Percentiles rank a stretch among this genome's conserved stretches.
Conservation (phyloP, 2,888 invertebrate species). For the Chrysopilus asiliformis region DNA sequence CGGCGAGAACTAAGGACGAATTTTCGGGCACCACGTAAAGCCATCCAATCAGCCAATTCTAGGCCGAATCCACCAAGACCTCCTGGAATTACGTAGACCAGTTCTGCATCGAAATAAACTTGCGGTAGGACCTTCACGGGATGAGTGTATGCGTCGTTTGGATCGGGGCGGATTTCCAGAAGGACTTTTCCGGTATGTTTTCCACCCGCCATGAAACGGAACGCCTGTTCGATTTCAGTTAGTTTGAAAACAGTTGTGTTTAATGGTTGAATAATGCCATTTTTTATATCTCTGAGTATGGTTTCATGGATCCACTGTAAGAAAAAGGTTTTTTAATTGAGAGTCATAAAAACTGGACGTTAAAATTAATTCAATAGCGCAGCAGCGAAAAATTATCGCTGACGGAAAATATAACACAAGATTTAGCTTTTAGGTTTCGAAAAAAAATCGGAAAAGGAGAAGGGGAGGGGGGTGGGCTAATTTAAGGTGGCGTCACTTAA, state of each 20-base stretch:
- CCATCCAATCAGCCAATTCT: conserved; percentile 76
- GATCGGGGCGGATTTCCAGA: conserved; percentile 30
- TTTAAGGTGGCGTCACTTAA: too few species aligned
- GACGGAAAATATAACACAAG: too few species aligned
- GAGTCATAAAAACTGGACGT: neutral
- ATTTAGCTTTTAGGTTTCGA: too few species aligned
- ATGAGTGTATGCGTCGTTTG: conserved; percentile 19
- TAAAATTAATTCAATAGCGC: conserved; percentile 13
- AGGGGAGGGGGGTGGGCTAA: too few species aligned
- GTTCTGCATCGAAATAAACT: conserved; percentile 25
- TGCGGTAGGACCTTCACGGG: conserved; percentile 26
- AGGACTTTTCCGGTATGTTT: conserved; percentile 69
- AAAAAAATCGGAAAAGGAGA: too few species aligned
- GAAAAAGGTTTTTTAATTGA: conserved; percentile 4
- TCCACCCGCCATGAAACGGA: conserved; percentile 49
- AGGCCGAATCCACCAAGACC: conserved; percentile 89
- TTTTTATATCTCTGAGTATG: conserved; percentile 48
- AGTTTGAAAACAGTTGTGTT: conserved; percentile 47
- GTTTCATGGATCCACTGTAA: conserved; percentile 38
- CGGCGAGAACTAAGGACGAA: conserved; percentile 67
- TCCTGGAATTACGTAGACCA: conserved; percentile 50
- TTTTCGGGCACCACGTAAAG: conserved; percentile 65
- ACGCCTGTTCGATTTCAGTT: conserved; percentile 57
- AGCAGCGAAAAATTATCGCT: too few species aligned
- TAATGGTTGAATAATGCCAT: conserved; percentile 56